phyloP scores from a whole-genome alignment of 2,113 vertebrate species.

The Rhynchomys soricoides region DNA sequence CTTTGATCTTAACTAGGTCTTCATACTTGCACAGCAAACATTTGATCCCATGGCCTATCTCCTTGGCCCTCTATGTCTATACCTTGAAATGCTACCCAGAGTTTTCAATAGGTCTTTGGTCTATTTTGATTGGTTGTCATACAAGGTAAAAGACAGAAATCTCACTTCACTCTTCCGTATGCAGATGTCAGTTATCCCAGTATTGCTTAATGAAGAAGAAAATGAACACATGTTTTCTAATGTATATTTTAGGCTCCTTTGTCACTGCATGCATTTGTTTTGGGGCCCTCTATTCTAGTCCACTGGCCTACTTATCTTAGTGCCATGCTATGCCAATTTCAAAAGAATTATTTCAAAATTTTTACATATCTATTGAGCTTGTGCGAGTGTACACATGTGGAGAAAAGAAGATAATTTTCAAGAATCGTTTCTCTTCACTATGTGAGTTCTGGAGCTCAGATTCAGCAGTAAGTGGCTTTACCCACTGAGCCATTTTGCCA shows the following conservation, averaged over 20 bases:
- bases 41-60: neutral
- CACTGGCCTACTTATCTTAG: neutral
- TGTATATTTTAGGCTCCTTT: neutral
- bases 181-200: neutral
- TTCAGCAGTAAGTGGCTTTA: neutral
- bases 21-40: neutral
- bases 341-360: neutral
- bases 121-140: neutral
- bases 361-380: neutral
- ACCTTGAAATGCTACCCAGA: neutral
- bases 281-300: neutral
- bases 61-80: neutral
- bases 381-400: neutral
- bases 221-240: neutral
- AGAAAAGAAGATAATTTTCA: neutral
- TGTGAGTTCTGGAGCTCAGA: neutral
- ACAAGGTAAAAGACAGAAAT: neutral
- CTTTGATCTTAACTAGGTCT: neutral
- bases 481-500: neutral
- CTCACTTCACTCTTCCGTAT: neutral
- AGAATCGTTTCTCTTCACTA: no score
- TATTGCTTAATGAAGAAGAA: neutral
- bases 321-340: neutral
- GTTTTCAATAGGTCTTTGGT: neutral
- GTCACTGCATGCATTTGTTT: neutral